Evolutionary conservation across 2,797 vertebrate species (phyloP), one percentile per base, ranked within the genome.

Genomic region (Melopsittacus undulatus): DNA sequence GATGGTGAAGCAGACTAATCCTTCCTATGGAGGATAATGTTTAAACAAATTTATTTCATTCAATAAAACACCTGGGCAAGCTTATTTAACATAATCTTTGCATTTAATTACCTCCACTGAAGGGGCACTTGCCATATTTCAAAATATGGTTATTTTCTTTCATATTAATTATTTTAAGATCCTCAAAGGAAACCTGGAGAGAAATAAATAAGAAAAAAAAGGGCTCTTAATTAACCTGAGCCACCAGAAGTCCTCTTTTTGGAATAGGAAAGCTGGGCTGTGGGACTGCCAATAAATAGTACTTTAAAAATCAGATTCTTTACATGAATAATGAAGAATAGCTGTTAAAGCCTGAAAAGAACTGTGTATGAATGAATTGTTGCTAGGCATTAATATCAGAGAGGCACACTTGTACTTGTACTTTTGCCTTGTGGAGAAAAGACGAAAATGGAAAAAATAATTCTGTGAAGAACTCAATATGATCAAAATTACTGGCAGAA

Each of bases 31-130:
- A 74, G 62, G 24, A 91, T 62, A 83, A 95, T 93, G 38, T 96
- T 96, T 96, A 96, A 93, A 92, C 83, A 97, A 97, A 96, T 94
- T 81, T 92, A 79, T 76, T 94, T 90, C 52, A 92, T 93, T 94
- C 86, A 92, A 0, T 64, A 70, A 92, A 90, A 95, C 92, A 97
- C 92, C 92, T 97, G 95, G 92, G 73, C 64, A 89, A 93, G 77
- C 29, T 92, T 96, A 93, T 88, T 96, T 94, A 91, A 95, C 84
- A 78, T 10, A 95, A 23, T 72, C 86, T 89, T 94, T 95, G 94
- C 88, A 95, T 96, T 89, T 96, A 94, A 97, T 97, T 95, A 97
- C 82, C n/a, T 52, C 15, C 0, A 3, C 38, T 70, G 54, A 70
- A 89, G 59, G 79, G 57, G 34, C 23, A 78, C 36, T 90, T 80